Base-by-base conservation (phyloP, 2,888 invertebrate species). In the Eupeodes luniger region DNA sequence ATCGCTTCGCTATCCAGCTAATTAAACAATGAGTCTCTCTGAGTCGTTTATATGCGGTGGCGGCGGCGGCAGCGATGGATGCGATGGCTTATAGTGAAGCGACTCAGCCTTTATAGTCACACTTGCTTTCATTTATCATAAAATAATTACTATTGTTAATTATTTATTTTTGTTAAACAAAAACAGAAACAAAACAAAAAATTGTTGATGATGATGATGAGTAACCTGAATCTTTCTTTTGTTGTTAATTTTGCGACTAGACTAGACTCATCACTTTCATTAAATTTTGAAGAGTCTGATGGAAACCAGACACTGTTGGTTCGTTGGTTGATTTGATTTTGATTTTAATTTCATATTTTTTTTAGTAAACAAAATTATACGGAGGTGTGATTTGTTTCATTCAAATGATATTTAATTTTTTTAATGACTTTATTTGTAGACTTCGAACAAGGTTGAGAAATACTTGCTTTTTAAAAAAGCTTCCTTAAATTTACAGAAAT, bases 21-120 rank as follows among this genome's bases (percentile, higher is more conserved):
- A 88, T 84, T 88, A 88, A 88, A 88, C 87, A 88, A 88, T 84
- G 81, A 80, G 72, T 84, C 19, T 19, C 87, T 77, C 36, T 36
- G 36, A 36, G 2, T 7, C 5, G 36, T 36, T 19, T 19, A 1
- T 5, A 36, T 6, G 36, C 2, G 75, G 62, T 19, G 57, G 69
- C 57, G 78, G 40, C 51, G 61, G 64, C 62, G 53, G 57, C 72
- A 11, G 19, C 10, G 57, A 5, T 40, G 36, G 69, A 66, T 27
- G 14, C 27, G 69, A 49, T 79, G 81, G 66, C 49, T 77, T 77
- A 40, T 40, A 40, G 40, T 4, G 40, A 40, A 14, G 70, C 40
- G 70, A 11, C 64, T 75, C 79, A 70, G 80, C 27, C 7, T 75
- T 19, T 19, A 36, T 34, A 78, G 70, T 83, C 61, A 77, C 66